phyloP scores from a whole-genome alignment of 2,113 vertebrate genomes.

The Ailuropoda melanoleuca region DNA sequence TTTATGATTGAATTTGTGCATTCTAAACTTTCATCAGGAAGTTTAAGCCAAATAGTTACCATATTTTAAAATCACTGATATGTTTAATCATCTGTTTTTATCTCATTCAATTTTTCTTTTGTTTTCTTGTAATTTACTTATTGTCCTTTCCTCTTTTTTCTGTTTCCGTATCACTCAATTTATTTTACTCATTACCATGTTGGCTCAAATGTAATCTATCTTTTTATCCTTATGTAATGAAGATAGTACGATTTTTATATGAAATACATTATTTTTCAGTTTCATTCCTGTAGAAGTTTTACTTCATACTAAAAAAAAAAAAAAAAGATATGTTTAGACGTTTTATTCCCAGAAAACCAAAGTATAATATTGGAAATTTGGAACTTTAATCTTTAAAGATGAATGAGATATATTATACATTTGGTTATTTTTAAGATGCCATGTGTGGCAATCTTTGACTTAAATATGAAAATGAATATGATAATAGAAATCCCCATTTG shows the following conservation, averaged over 20 bases:
- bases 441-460: background rate
- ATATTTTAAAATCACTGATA: background rate
- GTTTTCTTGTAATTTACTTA: background rate
- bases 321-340: background rate
- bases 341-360: background rate
- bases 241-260: background rate
- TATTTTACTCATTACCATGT: background rate
- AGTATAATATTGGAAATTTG: background rate
- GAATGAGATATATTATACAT: background rate
- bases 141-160: background rate
- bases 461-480: background rate
- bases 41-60: background rate
- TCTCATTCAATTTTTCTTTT: background rate
- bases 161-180: background rate
- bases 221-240: background rate
- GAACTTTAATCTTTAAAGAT: background rate
- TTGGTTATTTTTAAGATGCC: background rate
- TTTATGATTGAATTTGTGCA: background rate
- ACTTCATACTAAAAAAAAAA: background rate
- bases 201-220: background rate
- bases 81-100: background rate
- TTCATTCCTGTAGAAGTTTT: background rate
- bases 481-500: background rate
- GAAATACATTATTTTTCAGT: background rate
- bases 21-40: background rate